Evolutionary conservation across 2,113 vertebrate genomes (phyloP).

Genomic region (Rhipidura dahli): DNA sequence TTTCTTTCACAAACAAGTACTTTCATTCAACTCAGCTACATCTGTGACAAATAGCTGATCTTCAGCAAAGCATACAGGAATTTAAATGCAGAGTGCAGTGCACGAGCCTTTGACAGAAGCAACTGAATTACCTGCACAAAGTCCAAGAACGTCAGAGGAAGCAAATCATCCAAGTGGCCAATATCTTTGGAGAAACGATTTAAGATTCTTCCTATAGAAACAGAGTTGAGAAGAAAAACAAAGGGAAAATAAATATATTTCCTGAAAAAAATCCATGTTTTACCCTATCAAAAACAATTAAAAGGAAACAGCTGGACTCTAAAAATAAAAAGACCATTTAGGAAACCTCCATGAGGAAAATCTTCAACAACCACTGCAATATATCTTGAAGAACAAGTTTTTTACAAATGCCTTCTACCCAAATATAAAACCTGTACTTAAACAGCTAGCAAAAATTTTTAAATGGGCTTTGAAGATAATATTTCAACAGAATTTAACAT

Average conservation of each 20-base stretch:
- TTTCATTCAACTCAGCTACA: conserved; percentile 77
- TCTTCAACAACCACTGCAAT: background rate
- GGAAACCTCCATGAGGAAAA: background rate
- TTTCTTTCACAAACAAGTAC: conserved; percentile 79
- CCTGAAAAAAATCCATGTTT: background rate
- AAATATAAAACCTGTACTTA: background rate
- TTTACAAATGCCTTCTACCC: background rate
- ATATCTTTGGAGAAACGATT: conserved; percentile 96
- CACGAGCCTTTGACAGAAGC: background rate
- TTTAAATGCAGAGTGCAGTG: background rate
- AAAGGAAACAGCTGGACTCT: conserved; percentile 1
- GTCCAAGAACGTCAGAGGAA: conserved; percentile 89
- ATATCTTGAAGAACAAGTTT: background rate
- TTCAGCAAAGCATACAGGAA: conserved; percentile 36
- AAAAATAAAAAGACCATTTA: background rate
- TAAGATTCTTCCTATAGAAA: conserved; percentile 85
- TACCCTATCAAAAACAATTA: conserved; percentile 10
- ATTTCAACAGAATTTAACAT: background rate
- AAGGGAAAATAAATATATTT: background rate
- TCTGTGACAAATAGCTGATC: conserved; percentile 82
- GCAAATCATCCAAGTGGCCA: conserved; percentile 90
- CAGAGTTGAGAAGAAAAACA: conserved; percentile 40
- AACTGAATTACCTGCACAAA: conserved; percentile 88
- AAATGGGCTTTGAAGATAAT: background rate
- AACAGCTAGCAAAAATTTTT: background rate